Conservation (phyloP, 2,888 invertebrate species). For the Cheilosia grossa region DNA sequence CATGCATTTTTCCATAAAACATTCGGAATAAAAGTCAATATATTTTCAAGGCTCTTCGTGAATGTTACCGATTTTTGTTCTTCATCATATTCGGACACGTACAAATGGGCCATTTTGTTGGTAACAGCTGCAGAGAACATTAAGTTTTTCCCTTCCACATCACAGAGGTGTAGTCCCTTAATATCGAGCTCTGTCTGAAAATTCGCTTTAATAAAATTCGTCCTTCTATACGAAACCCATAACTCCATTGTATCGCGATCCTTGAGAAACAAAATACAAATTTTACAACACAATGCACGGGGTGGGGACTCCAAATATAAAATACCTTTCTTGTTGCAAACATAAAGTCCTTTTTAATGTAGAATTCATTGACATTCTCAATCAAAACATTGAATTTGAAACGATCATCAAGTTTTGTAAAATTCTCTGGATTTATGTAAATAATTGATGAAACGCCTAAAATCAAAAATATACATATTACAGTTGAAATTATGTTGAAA, state of each 20-base stretch:
- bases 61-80: slow-evolving; percentile 88
- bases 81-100: slow-evolving; percentile 89
- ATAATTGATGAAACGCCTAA: slow-evolving; percentile 76
- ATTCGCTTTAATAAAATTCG: slow-evolving; percentile 88
- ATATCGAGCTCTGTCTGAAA: slow-evolving; percentile 89
- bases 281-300: neutral
- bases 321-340: slow-evolving; percentile 89
- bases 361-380: slow-evolving; percentile 90
- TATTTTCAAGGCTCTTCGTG: slow-evolving; percentile 90
- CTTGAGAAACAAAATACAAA: slow-evolving; percentile 26
- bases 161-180: slow-evolving; percentile 89
- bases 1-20: slow-evolving; percentile 92
- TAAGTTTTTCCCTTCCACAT: slow-evolving; percentile 91
- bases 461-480: slow-evolving; percentile 11
- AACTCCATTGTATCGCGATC: slow-evolving; percentile 85
- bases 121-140: slow-evolving; percentile 93
- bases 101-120: slow-evolving; percentile 89
- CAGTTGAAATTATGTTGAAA: neutral
- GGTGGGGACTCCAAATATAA: neutral
- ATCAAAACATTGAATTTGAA: slow-evolving; percentile 83
- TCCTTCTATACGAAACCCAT: slow-evolving; percentile 90
- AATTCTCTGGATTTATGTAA: slow-evolving; percentile 76
- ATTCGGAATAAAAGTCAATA: slow-evolving; percentile 93
- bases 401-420: slow-evolving; percentile 66
- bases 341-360: slow-evolving; percentile 92